These are phyloP conservation scores for Platygyra sinensis DNA, from an alignment of 64 coral and sea anemone genomes.

Conservation along the genomic window DNA sequence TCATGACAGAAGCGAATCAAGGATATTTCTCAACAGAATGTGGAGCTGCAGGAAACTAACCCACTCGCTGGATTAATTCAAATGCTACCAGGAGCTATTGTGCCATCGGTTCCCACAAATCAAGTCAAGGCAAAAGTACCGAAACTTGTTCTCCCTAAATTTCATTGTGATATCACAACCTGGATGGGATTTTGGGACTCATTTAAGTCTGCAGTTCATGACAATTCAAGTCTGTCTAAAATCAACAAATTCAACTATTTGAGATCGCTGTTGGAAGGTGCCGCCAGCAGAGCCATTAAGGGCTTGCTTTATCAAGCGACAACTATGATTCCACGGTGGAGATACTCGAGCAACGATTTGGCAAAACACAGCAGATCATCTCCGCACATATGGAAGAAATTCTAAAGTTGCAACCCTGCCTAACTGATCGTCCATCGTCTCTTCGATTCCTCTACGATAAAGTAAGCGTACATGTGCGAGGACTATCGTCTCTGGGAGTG, in stretches of 20 bases:
- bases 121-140: slow-evolving; percentile 52
- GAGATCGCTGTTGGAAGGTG: slow-evolving; percentile 7
- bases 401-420: slow-evolving; percentile 6
- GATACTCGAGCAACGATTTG: slow-evolving; percentile 14
- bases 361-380: background rate
- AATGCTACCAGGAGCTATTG: background rate
- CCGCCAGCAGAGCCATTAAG: slow-evolving; percentile 11
- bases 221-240: slow-evolving; percentile 8
- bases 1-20: background rate
- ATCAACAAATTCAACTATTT: slow-evolving; percentile 54
- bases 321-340: slow-evolving; percentile 17
- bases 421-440: slow-evolving; percentile 8
- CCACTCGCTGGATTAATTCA: background rate
- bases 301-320: background rate
- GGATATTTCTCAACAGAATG: background rate
- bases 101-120: background rate
- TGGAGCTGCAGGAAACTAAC: background rate
- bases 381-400: slow-evolving; percentile 25
- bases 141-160: slow-evolving; percentile 39
- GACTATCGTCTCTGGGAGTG: slow-evolving; percentile 47
- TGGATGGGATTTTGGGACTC: slow-evolving; percentile 58
- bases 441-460: slow-evolving; percentile 49
- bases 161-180: slow-evolving; percentile 21
- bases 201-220: slow-evolving; percentile 47
- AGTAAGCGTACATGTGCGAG: slow-evolving; percentile 41